phyloP scores from a whole-genome alignment of 2,888 invertebrate genomes.

The Dyspetes luteomarginatus region DNA sequence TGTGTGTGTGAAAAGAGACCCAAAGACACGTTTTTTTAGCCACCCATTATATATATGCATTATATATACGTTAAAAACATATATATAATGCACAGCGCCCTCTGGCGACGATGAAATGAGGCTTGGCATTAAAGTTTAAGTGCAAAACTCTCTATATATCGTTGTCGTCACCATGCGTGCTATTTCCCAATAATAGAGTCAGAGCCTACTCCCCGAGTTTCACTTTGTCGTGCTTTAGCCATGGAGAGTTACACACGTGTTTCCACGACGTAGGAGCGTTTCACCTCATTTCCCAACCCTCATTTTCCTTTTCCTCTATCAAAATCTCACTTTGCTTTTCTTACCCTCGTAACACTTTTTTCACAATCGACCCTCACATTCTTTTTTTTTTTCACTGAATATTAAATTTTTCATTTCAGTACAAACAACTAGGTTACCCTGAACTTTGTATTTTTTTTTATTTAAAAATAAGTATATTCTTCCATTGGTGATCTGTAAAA shows the following conservation, averaged over 20 bases:
- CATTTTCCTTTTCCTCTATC: slow-evolving; percentile 27
- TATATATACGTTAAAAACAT: no score
- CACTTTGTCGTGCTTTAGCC: slow-evolving; percentile 57
- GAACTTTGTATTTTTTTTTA: no score
- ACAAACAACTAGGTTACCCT: background rate
- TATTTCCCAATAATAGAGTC: slow-evolving; percentile 66
- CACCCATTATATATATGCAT: no score
- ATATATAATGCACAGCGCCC: no score
- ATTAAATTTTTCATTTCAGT: no score
- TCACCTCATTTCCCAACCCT: slow-evolving; percentile 46
- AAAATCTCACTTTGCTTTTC: background rate
- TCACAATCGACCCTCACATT: background rate
- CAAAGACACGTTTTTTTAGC: no score
- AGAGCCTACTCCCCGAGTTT: slow-evolving; percentile 59
- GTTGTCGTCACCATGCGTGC: slow-evolving; percentile 54
- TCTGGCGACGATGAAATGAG: slow-evolving; percentile 46
- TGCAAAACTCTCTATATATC: slow-evolving; percentile 65
- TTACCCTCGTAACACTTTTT: background rate
- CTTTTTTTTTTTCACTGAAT: background rate
- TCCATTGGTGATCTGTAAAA: background rate
- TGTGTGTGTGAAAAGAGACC: background rate
- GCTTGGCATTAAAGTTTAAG: slow-evolving; percentile 67
- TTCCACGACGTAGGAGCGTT: slow-evolving; percentile 35
- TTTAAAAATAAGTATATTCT: background rate
- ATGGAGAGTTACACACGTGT: slow-evolving; percentile 42